Evolutionary conservation across 1,140 invertebrate species (phyloP).

Genomic region (Atopsyche davidsoni): DNA sequence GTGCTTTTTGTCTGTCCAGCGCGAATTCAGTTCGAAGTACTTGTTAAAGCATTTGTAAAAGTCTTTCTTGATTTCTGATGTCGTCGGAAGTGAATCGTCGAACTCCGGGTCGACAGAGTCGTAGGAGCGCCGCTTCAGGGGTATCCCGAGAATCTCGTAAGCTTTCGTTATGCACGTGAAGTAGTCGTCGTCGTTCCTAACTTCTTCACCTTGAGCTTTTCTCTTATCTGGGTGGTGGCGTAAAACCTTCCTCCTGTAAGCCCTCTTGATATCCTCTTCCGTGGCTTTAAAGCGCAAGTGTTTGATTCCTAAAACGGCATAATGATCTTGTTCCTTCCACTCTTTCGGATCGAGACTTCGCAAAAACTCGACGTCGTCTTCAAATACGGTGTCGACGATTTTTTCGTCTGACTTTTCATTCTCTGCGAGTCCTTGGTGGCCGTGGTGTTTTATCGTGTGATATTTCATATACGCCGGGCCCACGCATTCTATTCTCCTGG

Average conservation of each 20-base stretch:
- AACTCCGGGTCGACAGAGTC: constrained; percentile 95
- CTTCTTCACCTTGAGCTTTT: constrained; percentile 77
- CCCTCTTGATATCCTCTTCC: constrained; percentile 88
- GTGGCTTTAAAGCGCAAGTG: constrained; percentile 72
- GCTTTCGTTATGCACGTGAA: constrained; percentile 99
- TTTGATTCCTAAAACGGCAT: constrained; percentile 85
- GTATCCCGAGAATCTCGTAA: constrained; percentile 66
- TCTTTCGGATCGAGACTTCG: constrained; percentile 90
- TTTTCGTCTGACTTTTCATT: constrained; percentile 49
- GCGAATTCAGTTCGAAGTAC: constrained; percentile 80
- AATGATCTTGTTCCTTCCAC: constrained; percentile 97
- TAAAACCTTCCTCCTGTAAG: constrained; percentile 87
- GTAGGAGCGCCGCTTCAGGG: constrained; percentile 77
- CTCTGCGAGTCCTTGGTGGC: constrained; percentile 35
- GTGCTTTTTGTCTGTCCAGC: constrained; percentile 86
- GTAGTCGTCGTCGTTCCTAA: constrained; percentile 86
- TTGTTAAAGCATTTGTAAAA: constrained; percentile 75
- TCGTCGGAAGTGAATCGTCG: constrained; percentile 79
- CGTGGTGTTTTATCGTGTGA: constrained; percentile 35
- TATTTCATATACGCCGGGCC: constrained; percentile 41
- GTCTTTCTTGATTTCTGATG: constrained; percentile 70
- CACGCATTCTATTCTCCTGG: constrained; percentile 42
- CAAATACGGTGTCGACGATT: constrained; percentile 55
- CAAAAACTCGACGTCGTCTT: constrained; percentile 80
- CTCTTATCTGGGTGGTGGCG: constrained; percentile 98